phyloP scores from a whole-genome alignment of 2,888 invertebrate genomes.

The Meloe dianella region DNA sequence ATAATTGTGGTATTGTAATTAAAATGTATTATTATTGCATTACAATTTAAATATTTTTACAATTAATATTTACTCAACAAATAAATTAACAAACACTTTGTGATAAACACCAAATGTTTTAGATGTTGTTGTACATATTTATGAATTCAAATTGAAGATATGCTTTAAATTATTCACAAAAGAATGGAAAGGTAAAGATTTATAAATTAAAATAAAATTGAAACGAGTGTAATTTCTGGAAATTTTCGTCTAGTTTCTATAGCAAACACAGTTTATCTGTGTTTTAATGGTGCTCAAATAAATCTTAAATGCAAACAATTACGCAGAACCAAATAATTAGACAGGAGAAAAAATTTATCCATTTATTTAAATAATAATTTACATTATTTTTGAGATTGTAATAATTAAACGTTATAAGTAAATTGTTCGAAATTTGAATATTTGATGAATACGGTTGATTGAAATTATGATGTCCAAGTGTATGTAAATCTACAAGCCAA shows the following conservation, averaged over 20 bases:
- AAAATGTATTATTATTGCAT: neutral
- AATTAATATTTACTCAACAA: slow-evolving; percentile 5
- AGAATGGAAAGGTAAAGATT: neutral
- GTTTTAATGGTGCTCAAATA: slow-evolving; percentile 9
- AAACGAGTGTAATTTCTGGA: neutral
- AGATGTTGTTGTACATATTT: slow-evolving; percentile 6
- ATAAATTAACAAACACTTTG: slow-evolving; percentile 8
- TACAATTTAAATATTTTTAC: neutral
- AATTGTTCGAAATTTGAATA: neutral
- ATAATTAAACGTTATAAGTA: neutral
- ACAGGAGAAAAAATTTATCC: too few relatives aligned
- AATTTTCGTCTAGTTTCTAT: slow-evolving; percentile 10
- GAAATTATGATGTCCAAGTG: slow-evolving; percentile 30
- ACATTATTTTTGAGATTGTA: neutral
- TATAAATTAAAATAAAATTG: neutral
- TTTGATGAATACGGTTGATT: slow-evolving; percentile 6
- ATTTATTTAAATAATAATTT: neutral
- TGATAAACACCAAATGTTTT: slow-evolving; percentile 3
- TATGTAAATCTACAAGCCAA: slow-evolving; percentile 45
- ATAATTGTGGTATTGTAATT: neutral
- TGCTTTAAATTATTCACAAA: neutral
- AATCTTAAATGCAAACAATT: neutral
- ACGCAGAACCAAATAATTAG: neutral
- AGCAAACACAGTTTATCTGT: neutral
- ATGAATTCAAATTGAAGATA: neutral